Conservation (phyloP, 2,888 invertebrate species). For the Priocnemis perturbator region DNA sequence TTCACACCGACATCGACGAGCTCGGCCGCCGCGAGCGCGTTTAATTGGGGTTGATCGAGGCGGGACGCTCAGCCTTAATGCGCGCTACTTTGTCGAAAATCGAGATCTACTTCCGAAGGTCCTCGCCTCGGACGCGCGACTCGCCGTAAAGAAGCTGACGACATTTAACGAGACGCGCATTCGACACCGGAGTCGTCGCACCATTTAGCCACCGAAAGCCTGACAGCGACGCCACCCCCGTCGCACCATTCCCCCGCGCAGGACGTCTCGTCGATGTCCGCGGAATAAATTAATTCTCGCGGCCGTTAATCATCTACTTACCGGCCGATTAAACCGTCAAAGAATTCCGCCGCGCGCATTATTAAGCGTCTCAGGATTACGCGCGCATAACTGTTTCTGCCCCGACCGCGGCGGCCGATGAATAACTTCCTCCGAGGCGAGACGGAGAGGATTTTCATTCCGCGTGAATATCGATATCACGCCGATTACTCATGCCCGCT, state of each 20-base stretch:
- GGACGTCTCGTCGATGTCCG: too few species aligned
- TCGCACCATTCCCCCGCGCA: too few species aligned
- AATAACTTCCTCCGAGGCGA: constrained; percentile 20
- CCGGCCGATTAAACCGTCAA: constrained; percentile 24
- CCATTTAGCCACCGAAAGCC: too few species aligned
- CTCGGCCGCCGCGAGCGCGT: constrained; percentile 36
- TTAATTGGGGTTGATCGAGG: too few species aligned
- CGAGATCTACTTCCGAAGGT: too few species aligned
- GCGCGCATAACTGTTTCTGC: constrained; percentile 28
- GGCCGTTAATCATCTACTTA: constrained; percentile 13
- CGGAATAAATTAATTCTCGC: not conserved
- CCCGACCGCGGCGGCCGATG: constrained; percentile 15
- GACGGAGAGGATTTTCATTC: constrained; percentile 22
- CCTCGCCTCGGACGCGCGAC: too few species aligned
- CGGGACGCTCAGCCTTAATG: too few species aligned
- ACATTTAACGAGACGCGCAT: too few species aligned
- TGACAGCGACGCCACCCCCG: too few species aligned
- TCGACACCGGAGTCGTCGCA: too few species aligned
- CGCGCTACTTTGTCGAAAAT: too few species aligned
- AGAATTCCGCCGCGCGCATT: constrained; percentile 4
- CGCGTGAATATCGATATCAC: constrained; percentile 34
- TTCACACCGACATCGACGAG: constrained; percentile 61
- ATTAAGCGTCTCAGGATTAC: constrained; percentile 24
- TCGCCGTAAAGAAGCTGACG: too few species aligned
- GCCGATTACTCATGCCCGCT: constrained; percentile 29